Conservation (phyloP, 2,113 vertebrate genomes). For the Kryptolebias marmoratus region DNA sequence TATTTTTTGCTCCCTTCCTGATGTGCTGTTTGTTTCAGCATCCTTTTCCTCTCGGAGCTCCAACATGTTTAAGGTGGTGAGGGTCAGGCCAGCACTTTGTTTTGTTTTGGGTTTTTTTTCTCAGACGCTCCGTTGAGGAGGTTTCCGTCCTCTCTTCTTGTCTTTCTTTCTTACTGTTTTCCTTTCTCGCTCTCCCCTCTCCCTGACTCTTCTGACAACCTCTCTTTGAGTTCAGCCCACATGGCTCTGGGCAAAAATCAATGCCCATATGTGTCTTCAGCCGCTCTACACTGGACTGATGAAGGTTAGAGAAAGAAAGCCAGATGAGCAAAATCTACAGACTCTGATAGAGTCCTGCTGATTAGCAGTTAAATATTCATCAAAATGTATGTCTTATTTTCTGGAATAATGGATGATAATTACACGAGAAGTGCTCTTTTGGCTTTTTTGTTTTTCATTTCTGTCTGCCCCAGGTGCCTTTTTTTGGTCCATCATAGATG, state of each 20-base stretch:
- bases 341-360: conserved; percentile 40
- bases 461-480: conserved; percentile 61
- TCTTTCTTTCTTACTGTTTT: conserved; percentile 57
- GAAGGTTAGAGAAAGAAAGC: conserved; percentile 66
- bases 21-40: conserved; percentile 46
- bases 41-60: conserved; percentile 41
- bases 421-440: conserved; percentile 67
- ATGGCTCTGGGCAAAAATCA: conserved; percentile 82
- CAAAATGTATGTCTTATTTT: conserved; percentile 64
- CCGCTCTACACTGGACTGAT: conserved; percentile 76
- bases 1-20: conserved; percentile 50
- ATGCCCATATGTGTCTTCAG: conserved; percentile 82
- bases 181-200: conserved; percentile 50
- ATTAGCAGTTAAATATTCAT: conserved; percentile 71
- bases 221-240: conserved; percentile 77
- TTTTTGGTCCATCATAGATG: conserved; percentile 64
- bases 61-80: conserved; percentile 64
- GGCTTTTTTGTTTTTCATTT: conserved; percentile 53
- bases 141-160: conserved; percentile 65
- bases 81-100: conserved; percentile 69
- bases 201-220: conserved; percentile 68
- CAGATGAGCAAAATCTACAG: conserved; percentile 54
- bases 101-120: conserved; percentile 59
- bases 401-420: conserved; percentile 73
- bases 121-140: conserved; percentile 65